Conservation (phyloP, 2,888 invertebrate species). For the Cenopis cana region DNA sequence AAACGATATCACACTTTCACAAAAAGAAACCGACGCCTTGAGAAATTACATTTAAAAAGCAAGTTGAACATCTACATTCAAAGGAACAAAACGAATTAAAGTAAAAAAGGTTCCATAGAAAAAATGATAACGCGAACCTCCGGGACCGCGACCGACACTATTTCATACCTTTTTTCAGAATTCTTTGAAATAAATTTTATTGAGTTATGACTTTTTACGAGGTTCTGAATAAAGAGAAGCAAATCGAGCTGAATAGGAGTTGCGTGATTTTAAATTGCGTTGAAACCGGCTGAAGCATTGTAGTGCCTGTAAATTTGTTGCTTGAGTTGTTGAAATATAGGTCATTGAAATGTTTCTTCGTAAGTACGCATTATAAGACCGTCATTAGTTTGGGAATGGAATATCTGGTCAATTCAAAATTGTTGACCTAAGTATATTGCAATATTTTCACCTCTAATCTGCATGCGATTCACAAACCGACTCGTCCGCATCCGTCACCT, state of each 20-base stretch:
- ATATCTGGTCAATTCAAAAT: too few relatives aligned
- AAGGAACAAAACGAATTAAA: slow-evolving; percentile 19
- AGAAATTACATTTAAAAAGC: background rate
- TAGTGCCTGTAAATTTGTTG: background rate
- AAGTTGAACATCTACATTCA: slow-evolving; percentile 25
- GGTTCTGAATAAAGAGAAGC: slow-evolving; percentile 12
- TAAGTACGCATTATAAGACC: background rate
- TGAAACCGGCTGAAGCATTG: background rate
- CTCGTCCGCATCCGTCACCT: too few relatives aligned
- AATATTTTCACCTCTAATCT: too few relatives aligned
- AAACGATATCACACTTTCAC: background rate
- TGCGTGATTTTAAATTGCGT: slow-evolving; percentile 20
- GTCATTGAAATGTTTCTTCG: background rate
- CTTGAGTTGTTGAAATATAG: background rate
- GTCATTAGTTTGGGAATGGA: too few relatives aligned
- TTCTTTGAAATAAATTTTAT: slow-evolving; percentile 37
- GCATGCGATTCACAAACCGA: too few relatives aligned
- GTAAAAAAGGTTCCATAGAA: slow-evolving; percentile 24
- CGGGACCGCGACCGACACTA: slow-evolving; percentile 21
- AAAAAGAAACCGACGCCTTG: background rate
- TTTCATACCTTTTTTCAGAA: slow-evolving; percentile 27
- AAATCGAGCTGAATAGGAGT: slow-evolving; percentile 13
- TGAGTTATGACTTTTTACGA: slow-evolving; percentile 31
- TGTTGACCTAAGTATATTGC: too few relatives aligned
- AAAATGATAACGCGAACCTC: slow-evolving; percentile 19